phyloP scores from a whole-genome alignment of 1,140 invertebrate genomes.

The Sipha flava region DNA sequence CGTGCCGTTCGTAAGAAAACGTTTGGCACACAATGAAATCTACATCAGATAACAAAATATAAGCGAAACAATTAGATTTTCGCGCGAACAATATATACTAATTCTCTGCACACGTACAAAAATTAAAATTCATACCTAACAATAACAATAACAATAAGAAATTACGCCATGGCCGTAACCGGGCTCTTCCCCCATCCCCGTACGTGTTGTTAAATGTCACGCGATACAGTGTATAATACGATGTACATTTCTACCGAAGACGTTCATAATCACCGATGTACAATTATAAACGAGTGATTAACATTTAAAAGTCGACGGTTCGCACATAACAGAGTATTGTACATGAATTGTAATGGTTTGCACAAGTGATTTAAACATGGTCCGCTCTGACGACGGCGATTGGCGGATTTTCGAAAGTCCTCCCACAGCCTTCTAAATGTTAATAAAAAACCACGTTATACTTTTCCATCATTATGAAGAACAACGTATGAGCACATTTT shows the following conservation, averaged over 20 bases:
- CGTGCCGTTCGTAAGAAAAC: no score
- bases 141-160: neutral
- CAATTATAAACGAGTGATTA: neutral
- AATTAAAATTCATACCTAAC: neutral
- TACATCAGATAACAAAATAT: neutral
- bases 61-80: neutral
- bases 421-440: no score
- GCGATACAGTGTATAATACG: no score
- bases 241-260: neutral
- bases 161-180: neutral
- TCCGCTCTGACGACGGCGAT: no score
- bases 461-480: no score
- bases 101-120: neutral
- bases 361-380: no score
- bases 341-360: no score
- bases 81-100: neutral
- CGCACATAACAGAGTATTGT: no score
- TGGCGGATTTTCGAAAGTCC: no score
- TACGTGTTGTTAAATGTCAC: neutral
- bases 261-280: neutral
- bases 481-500: no score
- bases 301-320: slow-evolving; percentile 2
- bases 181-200: no score
- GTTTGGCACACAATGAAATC: neutral
- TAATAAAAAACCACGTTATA: no score